Conservation (phyloP, 2,888 invertebrate species). For the Calliphora vomitoria region DNA sequence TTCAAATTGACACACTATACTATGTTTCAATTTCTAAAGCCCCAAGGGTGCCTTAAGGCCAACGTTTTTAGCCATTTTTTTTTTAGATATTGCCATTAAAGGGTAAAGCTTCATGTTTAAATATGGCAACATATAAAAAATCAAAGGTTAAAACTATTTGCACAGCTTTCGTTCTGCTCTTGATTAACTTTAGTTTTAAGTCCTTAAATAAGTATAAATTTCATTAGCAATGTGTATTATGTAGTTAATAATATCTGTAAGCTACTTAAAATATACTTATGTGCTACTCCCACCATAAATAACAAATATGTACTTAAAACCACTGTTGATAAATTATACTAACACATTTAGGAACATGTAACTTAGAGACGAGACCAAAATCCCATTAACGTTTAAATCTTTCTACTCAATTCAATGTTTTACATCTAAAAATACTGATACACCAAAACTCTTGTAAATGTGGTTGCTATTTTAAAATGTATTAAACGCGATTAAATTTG, state of each 20-base stretch:
- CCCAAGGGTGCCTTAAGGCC: too few relatives aligned
- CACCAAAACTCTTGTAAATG: background rate
- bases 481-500: conserved; percentile 27
- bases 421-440: background rate
- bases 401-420: background rate
- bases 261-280: background rate
- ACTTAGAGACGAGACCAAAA: background rate
- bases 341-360: background rate
- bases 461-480: background rate
- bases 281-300: background rate
- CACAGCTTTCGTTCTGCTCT: too few relatives aligned
- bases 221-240: background rate
- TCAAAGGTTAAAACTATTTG: too few relatives aligned
- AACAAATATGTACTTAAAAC: background rate
- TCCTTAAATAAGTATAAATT: too few relatives aligned
- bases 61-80: too few relatives aligned
- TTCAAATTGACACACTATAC: too few relatives aligned
- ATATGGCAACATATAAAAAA: too few relatives aligned
- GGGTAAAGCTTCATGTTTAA: too few relatives aligned
- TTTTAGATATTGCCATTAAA: too few relatives aligned
- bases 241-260: background rate
- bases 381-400: background rate
- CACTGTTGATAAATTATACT: background rate
- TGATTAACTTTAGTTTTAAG: too few relatives aligned
- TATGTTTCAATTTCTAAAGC: too few relatives aligned